Conservation (phyloP, 2,113 vertebrate genomes). For the Oplegnathus fasciatus region DNA sequence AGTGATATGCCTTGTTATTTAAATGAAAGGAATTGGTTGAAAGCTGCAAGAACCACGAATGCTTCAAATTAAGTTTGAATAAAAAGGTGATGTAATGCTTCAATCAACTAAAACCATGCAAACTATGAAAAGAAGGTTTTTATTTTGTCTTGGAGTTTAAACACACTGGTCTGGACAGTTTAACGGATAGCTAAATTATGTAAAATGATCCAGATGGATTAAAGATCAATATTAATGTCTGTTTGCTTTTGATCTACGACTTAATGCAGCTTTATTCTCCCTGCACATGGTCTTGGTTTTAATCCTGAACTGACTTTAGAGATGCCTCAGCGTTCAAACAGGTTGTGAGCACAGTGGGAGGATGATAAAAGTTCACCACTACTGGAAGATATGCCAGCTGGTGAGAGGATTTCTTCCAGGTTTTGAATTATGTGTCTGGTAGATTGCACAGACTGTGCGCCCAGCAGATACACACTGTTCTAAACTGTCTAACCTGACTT, state of each 20-base stretch:
- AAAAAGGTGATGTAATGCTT: not conserved
- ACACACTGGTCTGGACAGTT: not conserved
- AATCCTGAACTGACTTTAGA: not conserved
- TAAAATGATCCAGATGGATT: not conserved
- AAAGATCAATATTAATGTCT: not conserved
- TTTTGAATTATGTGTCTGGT: constrained; percentile 23
- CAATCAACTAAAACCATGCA: not conserved
- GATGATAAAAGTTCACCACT: not conserved
- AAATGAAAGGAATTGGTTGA: not conserved
- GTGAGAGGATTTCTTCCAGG: not conserved
- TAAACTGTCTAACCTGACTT: not conserved
- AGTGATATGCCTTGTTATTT: not conserved
- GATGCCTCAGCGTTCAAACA: not conserved
- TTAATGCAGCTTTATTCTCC: not conserved
- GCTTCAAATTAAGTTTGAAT: not conserved
- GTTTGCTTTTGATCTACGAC: not conserved
- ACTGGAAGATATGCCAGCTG: not conserved
- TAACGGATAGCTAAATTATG: not conserved
- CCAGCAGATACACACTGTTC: not conserved
- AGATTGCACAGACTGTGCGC: not conserved
- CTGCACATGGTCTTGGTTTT: not conserved
- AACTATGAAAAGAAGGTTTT: not conserved
- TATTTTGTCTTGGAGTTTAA: not conserved
- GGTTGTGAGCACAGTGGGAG: not conserved
- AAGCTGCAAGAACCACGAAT: not conserved